phyloP scores from a whole-genome alignment of 2,888 invertebrate species.

The Sarcophaga caerulescens region DNA sequence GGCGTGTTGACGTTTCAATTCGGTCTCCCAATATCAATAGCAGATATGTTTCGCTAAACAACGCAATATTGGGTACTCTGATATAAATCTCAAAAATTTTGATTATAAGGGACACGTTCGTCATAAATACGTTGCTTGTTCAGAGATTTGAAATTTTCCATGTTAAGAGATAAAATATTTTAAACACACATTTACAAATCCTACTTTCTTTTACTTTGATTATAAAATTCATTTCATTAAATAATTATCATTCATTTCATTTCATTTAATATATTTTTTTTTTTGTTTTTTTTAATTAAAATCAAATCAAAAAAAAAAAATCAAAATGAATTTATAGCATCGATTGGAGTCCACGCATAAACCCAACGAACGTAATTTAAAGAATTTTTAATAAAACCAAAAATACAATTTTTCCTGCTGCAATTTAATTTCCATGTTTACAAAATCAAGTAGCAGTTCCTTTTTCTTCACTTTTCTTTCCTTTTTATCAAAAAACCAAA shows the following conservation, averaged over 20 bases:
- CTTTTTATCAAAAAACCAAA: not conserved
- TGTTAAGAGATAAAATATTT: no score
- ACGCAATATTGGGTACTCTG: no score
- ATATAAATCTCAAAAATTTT: no score
- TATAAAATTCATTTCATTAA: not conserved
- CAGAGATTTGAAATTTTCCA: no score
- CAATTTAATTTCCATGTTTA: constrained; percentile 53
- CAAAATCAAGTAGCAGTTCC: constrained; percentile 11
- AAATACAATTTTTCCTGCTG: constrained; percentile 8
- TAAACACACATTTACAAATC: no score
- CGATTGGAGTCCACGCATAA: constrained; percentile 74
- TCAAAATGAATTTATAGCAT: constrained; percentile 70
- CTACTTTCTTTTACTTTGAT: no score
- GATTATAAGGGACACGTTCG: no score
- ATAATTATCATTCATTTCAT: no score
- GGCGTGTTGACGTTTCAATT: no score
- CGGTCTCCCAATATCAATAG: no score
- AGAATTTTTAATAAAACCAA: constrained; percentile 41
- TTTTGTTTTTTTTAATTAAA: constrained; percentile 50
- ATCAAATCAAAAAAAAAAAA: constrained; percentile 23
- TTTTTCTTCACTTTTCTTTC: not conserved
- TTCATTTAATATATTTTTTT: constrained; percentile 35
- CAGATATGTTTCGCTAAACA: no score
- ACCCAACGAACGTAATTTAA: constrained; percentile 51
- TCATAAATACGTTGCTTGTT: no score